A percentile compares a stretch with the other conserved stretches of the same genome.
Conservation (phyloP, 2,113 vertebrate genomes). For the Eublepharis macularius region DNA sequence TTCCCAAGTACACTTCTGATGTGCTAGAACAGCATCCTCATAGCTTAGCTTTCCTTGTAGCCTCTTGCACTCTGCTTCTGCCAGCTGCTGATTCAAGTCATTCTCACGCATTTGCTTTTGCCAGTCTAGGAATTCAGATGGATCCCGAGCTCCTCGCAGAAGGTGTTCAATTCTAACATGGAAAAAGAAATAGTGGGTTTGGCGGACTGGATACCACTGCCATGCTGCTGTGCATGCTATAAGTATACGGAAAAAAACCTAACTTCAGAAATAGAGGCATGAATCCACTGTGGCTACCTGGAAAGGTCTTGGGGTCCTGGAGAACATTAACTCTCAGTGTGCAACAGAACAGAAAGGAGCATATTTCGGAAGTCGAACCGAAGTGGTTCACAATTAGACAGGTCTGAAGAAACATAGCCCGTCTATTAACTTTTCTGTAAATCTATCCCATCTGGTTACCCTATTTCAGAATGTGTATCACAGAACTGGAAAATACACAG, state of each 20-base stretch:
- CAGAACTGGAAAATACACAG: too few relatives aligned
- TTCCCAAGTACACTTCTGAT: slow-evolving; percentile 71
- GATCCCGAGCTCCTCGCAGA: slow-evolving; percentile 77
- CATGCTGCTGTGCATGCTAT: too few relatives aligned
- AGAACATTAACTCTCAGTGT: background rate
- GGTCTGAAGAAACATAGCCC: too few relatives aligned
- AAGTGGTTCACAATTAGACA: too few relatives aligned
- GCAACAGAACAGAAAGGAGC: background rate
- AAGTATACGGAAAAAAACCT: background rate
- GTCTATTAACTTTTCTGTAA: too few relatives aligned
- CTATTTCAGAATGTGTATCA: too few relatives aligned
- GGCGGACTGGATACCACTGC: background rate
- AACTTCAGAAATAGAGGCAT: background rate
- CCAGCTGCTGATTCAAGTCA: slow-evolving; percentile 80
- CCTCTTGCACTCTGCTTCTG: slow-evolving; percentile 70
- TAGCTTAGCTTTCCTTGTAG: slow-evolving; percentile 83
- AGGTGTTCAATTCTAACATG: slow-evolving; percentile 73
- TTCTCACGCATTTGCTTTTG: slow-evolving; percentile 83
- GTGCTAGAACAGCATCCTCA: slow-evolving; percentile 81
- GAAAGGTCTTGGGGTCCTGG: background rate
- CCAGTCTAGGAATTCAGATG: slow-evolving; percentile 85
- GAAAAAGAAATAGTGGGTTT: background rate
- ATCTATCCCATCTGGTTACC: too few relatives aligned
- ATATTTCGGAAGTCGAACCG: too few relatives aligned
- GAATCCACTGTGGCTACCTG: background rate